Evolutionary conservation across 2,113 vertebrate genomes (phyloP).

Genomic region (Alectura lathami): DNA sequence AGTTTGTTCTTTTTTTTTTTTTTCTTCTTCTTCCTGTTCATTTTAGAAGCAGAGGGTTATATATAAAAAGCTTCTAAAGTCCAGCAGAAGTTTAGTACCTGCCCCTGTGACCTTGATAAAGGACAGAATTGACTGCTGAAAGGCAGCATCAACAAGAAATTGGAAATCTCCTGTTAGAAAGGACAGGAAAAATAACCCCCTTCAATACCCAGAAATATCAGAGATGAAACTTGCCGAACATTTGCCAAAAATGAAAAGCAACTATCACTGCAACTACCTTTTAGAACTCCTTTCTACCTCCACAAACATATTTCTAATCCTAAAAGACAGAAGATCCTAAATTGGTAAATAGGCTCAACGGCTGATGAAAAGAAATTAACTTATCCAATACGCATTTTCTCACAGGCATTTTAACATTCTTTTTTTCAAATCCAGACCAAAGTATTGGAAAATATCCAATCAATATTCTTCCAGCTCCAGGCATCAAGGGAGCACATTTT

Average conservation of each 20-base stretch:
- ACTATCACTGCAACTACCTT: not conserved
- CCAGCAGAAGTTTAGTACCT: not conserved
- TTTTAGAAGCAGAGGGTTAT: conserved; percentile 15
- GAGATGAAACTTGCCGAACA: not conserved
- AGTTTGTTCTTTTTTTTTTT: not conserved
- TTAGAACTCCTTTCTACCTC: not conserved
- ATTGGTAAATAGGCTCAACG: not conserved
- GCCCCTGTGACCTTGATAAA: conserved; percentile 16
- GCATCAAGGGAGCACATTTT: not conserved
- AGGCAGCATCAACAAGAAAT: not conserved
- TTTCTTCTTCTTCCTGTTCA: conserved; percentile 20
- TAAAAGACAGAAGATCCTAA: not conserved
- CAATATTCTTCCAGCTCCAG: not conserved
- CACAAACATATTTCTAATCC: not conserved
- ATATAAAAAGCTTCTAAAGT: conserved; percentile 18
- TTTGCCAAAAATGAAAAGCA: not conserved
- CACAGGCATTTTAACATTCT: not conserved
- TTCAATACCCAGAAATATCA: not conserved
- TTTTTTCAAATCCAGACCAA: not conserved
- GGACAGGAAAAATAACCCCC: not conserved
- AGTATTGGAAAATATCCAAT: not conserved
- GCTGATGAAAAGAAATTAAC: not conserved
- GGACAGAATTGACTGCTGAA: not conserved
- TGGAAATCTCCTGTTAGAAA: not conserved
- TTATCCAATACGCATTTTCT: not conserved